Evolutionary conservation across 1,140 invertebrate genomes (phyloP), one percentile per base, ranked within the genome.

Genomic region (Oryctes rhinoceros): DNA sequence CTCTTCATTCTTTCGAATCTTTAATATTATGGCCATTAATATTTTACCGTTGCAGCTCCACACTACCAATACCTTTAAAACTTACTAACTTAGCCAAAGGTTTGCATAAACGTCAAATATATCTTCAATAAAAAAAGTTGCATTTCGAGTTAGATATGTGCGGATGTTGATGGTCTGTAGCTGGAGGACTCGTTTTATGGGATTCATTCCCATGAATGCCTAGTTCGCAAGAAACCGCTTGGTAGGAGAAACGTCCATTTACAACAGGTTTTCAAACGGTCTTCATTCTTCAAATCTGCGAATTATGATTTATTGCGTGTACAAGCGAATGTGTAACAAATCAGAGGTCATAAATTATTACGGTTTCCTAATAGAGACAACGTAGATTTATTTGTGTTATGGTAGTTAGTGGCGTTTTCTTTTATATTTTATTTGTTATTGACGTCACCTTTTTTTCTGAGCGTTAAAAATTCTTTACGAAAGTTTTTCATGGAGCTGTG

Each of bases 251-350:
- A 30, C 75, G 75, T 49, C 75, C 39, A 35, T 76, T 76, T 76
- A 76, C 49, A 59, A 78, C 77, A 24, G 77, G 77, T 78, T 78
- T 78, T 59, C 77, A 78, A 78, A 78, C 77, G 77, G 77, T 78
- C 30, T 78, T 78, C 30, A 48, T 18, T 30, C 77, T 78, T 78
- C 47, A 78, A 78, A 78, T 78, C 15, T 78, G 77, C 77, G 47
- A 78, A 78, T 48, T 53, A 78, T 78, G 77, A 78, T 78, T 78
- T 78, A 78, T 30, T 30, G 13, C 47, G 9, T 18, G 24, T 47
- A 76, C 18, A 47, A 18, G 10, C 44, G 37, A 76, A 76, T 47
- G 75, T 78, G 77, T 78, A 78, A 20, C 77, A 78, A 78, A 78
- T 78, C 47, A 78, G 75, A 20, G 49, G 47, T 48, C 24, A 20